These are phyloP conservation scores for Ciconia stormi DNA, from an alignment of 2,113 vertebrate genomes.

Conservation along the genomic window DNA sequence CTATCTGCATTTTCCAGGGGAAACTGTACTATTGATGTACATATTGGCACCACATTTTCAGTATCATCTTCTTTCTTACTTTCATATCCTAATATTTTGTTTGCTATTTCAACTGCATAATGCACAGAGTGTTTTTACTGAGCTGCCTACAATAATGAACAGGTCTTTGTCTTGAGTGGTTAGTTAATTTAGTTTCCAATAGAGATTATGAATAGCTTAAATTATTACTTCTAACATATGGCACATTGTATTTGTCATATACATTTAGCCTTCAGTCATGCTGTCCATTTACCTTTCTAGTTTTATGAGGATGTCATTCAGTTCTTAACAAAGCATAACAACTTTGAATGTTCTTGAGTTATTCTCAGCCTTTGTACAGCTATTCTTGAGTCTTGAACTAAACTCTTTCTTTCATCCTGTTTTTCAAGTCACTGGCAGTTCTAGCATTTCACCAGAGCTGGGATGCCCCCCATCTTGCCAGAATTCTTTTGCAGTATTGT, in stretches of 20 bases:
- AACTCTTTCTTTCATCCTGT: neutral
- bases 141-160: neutral
- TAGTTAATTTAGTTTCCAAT: neutral
- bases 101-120: neutral
- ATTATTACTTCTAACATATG: neutral
- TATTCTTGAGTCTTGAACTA: neutral
- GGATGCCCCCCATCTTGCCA: neutral
- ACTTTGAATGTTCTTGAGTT: neutral
- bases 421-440: neutral
- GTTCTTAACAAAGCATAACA: neutral
- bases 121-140: neutral
- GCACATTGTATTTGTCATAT: neutral
- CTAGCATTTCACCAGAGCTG: neutral
- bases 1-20: neutral
- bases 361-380: neutral
- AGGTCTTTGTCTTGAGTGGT: neutral
- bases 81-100: neutral
- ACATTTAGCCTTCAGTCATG: neutral
- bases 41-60: neutral
- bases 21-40: neutral
- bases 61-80: neutral
- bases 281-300: neutral
- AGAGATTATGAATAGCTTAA: neutral
- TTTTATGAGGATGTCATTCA: neutral
- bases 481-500: neutral